Conservation (phyloP, 2,113 vertebrate genomes). For the Melanerpes formicivorus region DNA sequence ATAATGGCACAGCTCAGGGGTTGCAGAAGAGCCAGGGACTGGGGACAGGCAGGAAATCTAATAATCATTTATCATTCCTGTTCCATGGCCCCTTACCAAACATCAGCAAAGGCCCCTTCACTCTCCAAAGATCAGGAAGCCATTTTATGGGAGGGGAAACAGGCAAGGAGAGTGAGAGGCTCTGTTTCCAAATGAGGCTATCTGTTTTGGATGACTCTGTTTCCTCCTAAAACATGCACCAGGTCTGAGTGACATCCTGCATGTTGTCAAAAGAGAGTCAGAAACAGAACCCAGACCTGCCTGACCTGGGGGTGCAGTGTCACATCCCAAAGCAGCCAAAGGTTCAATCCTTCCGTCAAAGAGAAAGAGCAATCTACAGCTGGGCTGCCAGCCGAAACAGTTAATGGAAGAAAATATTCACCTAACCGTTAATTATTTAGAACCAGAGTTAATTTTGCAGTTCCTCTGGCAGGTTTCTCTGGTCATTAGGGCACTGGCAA, state of each 20-base stretch:
- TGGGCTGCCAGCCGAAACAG: background rate
- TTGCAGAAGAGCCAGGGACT: background rate
- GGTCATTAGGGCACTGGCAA: slow-evolving; percentile 14
- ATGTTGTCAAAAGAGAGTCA: background rate
- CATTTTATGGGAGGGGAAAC: background rate
- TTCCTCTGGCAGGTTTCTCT: slow-evolving; percentile 13
- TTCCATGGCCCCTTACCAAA: background rate
- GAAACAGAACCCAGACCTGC: background rate
- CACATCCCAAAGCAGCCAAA: background rate
- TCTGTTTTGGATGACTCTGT: background rate
- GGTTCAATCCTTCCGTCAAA: background rate
- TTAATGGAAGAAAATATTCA: background rate
- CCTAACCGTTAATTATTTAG: slow-evolving; percentile 42
- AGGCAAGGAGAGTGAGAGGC: background rate
- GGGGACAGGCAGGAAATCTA: background rate
- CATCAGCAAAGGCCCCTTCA: background rate
- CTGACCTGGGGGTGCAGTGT: background rate
- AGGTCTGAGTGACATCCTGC: background rate
- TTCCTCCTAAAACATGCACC: background rate
- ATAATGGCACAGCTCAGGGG: background rate
- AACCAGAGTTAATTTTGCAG: slow-evolving; percentile 24
- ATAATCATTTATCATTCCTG: background rate
- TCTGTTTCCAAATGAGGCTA: background rate
- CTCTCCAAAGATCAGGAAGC: background rate
- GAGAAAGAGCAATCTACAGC: background rate